Percentiles rank a stretch among this genome's conserved stretches.
Evolutionary conservation across 2,113 vertebrate species (phyloP).

Genomic region (Australoheros scitulus): DNA sequence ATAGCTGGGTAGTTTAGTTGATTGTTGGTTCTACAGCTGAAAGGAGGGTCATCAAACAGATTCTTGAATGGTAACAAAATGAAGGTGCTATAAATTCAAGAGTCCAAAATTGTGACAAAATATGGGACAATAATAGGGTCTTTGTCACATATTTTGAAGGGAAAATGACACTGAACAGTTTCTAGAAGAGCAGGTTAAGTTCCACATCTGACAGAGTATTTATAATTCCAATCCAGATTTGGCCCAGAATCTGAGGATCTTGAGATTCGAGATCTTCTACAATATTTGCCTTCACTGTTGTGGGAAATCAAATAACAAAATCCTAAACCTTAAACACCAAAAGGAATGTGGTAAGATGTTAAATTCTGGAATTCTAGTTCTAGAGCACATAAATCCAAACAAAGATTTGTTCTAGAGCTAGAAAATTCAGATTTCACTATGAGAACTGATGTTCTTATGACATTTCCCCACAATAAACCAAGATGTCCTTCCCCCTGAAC

Average conservation of each 20-base stretch:
- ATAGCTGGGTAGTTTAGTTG: neutral
- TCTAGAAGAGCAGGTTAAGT: neutral
- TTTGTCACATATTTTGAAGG: neutral
- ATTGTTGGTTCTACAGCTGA: neutral
- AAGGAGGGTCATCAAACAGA: neutral
- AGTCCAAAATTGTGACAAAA: no score
- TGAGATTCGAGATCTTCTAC: neutral
- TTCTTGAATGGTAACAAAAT: neutral
- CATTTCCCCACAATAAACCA: fast-evolving
- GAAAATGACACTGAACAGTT: neutral
- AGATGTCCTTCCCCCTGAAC: neutral
- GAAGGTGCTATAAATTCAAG: neutral
- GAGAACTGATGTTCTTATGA: no score
- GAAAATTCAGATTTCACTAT: neutral
- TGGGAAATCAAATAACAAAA: neutral
- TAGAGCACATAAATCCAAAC: neutral
- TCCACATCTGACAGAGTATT: neutral
- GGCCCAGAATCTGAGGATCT: neutral
- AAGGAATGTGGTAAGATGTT: neutral
- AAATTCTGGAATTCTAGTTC: neutral
- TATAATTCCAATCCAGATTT: neutral
- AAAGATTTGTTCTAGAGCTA: neutral
- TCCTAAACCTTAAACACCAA: neutral
- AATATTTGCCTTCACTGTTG: neutral
- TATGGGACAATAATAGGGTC: neutral